These are phyloP conservation scores for Osmoderma eremita DNA, from an alignment of 2,888 invertebrate species.

Conservation along the genomic window DNA sequence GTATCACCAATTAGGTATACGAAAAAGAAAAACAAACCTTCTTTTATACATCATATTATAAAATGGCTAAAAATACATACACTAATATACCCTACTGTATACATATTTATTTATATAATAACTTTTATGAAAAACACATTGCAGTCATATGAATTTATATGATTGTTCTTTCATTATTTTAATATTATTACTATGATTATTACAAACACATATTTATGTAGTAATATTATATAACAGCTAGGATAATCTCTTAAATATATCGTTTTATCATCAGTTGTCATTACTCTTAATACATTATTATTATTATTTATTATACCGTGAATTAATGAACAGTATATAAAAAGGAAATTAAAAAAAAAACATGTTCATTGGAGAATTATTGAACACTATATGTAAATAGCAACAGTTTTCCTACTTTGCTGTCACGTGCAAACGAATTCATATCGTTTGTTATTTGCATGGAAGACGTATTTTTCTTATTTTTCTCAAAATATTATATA, in stretches of 20 bases:
- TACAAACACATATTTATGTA: slow-evolving; percentile 7
- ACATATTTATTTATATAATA: slow-evolving; percentile 40
- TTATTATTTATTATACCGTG: no score
- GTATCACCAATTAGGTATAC: slow-evolving; percentile 28
- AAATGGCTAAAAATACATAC: slow-evolving; percentile 44
- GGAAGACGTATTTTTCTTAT: slow-evolving; percentile 28
- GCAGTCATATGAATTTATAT: slow-evolving; percentile 39
- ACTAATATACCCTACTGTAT: slow-evolving; percentile 47
- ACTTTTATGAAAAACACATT: slow-evolving; percentile 34
- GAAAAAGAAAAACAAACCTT: slow-evolving; percentile 44
- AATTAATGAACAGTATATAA: no score
- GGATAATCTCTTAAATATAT: slow-evolving; percentile 13
- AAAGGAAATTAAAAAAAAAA: slow-evolving; percentile 7
- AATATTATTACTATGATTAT: slow-evolving; percentile 7
- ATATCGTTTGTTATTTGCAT: slow-evolving; percentile 24
- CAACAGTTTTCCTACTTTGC: slow-evolving; percentile 2
- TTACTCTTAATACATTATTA: slow-evolving; percentile 6
- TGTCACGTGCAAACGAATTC: slow-evolving; percentile 2
- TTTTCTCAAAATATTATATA: no score
- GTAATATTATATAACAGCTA: slow-evolving; percentile 21
- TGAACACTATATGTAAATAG: slow-evolving; percentile 1
- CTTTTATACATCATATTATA: slow-evolving; percentile 48
- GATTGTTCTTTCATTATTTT: slow-evolving; percentile 43
- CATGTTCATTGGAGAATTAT: slow-evolving; percentile 28
- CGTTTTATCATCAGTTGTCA: neutral